Base-by-base conservation (phyloP, 2,888 invertebrate species). In the Chrysolina haemoptera region DNA sequence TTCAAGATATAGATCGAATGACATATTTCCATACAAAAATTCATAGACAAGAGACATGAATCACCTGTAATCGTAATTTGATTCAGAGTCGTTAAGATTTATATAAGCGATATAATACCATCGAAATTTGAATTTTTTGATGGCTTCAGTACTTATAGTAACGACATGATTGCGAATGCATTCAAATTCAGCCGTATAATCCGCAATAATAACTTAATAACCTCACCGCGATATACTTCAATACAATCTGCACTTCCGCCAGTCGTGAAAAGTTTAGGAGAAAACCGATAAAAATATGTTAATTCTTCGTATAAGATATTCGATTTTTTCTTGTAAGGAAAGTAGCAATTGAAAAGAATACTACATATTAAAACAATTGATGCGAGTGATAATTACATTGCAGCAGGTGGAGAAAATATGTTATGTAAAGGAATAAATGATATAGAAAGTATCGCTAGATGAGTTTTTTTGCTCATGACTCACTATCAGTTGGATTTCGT, bases 51-150 rank as follows among this genome's bases (percentile, higher is more conserved):
- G 48, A 59, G 64, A 71, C 74, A 71, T 74, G 74, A 71, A 74
- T 71, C 70, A 71, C 74, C 74, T 64, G 71, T 55, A 67, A 68
- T 68, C 50, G 68, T 18, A 70, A 74, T 71, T 71, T 50, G 48
- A 65, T 65, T 35, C 20, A 11, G 48, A 65, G 62, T 62, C 53
- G 70, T 69, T 69, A 73, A 73, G 64, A 73, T 73, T 20, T 46
- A 8, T 18, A 22, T 18, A 14, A n/a, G 59, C 59, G 35, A 59
- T 59, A 59, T 27, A 59, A 27, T 20, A 59, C 12, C 22, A 9
- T 14, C 35, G 35, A 22, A 35, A 14, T 59, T 35, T 27, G 35
- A 59, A 59, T n/a, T 35, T 59, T 59, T 22, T 27, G 18, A 59
- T 59, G n/a, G 59, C 22, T 35, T 59, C 59, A 35, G 22, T 10